A percentile compares a stretch with the other conserved stretches of the same genome.
Conservation (phyloP, 2,113 vertebrate species). For the Aythya baeri region DNA sequence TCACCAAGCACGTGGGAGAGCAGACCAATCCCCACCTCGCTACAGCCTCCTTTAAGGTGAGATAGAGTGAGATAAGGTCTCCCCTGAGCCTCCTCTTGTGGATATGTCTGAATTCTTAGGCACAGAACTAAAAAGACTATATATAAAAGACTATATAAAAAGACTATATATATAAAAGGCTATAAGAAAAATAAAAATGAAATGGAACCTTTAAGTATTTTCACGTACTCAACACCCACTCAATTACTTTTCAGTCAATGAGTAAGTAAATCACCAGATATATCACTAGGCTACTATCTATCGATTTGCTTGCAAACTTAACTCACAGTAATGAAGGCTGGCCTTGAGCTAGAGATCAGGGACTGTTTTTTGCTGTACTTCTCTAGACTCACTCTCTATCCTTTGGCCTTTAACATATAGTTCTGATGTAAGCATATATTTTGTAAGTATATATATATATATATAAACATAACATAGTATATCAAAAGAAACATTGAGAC, state of each 20-base stretch:
- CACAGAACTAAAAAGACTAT: neutral
- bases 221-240: neutral
- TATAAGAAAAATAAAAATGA: neutral
- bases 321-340: slow-evolving; percentile 7
- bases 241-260: slow-evolving; percentile 36
- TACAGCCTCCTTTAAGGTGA: too few species aligned
- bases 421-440: neutral
- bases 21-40: too few species aligned
- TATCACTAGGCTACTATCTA: slow-evolving; percentile 14
- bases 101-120: neutral
- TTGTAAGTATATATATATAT: neutral
- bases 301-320: slow-evolving; percentile 35
- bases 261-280: slow-evolving; percentile 47
- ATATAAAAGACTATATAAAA: too few species aligned
- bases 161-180: too few species aligned
- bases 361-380: neutral
- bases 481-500: neutral
- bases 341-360: slow-evolving; percentile 19
- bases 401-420: neutral
- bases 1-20: too few species aligned
- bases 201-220: neutral
- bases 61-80: too few species aligned
- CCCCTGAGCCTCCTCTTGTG: too few species aligned
- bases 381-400: neutral
- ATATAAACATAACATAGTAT: neutral